Evolutionary conservation across 2,888 invertebrate genomes (phyloP).

Genomic region (Synergus gifuensis): DNA sequence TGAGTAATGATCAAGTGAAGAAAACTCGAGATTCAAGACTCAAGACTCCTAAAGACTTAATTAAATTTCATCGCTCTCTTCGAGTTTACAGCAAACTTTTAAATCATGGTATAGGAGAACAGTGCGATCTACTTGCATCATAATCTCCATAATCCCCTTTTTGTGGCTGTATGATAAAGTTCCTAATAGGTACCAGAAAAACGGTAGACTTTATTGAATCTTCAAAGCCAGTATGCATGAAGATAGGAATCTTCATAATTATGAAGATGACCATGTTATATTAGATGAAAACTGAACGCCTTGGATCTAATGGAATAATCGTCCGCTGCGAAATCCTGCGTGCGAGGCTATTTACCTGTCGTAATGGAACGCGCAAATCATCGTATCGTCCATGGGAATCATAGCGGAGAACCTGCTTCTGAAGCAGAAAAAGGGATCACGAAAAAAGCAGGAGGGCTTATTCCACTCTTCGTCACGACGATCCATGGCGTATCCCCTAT

Average conservation of each 20-base stretch:
- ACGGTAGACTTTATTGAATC: no score
- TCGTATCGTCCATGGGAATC: slow-evolving; percentile 25
- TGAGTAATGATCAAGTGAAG: no score
- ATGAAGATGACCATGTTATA: not conserved
- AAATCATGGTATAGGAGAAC: no score
- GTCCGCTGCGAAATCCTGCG: slow-evolving; percentile 4
- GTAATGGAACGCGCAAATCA: slow-evolving; percentile 26
- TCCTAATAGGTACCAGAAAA: no score
- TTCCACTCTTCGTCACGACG: slow-evolving; percentile 37
- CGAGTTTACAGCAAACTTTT: no score
- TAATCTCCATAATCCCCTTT: no score
- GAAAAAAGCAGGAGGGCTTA: slow-evolving; percentile 12
- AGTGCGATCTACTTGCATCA: no score
- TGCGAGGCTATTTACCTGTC: slow-evolving; percentile 10
- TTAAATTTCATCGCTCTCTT: no score
- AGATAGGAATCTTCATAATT: not conserved
- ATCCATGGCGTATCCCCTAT: slow-evolving; percentile 26
- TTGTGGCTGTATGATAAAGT: no score
- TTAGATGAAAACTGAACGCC: not conserved
- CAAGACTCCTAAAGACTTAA: no score
- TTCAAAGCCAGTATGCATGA: no score
- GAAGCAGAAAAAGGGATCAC: slow-evolving; percentile 30
- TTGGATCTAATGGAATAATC: slow-evolving; percentile 9
- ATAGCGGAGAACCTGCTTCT: slow-evolving; percentile 34
- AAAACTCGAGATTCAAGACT: no score